Percentiles rank a stretch among this genome's conserved stretches.
Evolutionary conservation across 2,888 invertebrate species (phyloP).

Genomic region (Apodemia duryi): DNA sequence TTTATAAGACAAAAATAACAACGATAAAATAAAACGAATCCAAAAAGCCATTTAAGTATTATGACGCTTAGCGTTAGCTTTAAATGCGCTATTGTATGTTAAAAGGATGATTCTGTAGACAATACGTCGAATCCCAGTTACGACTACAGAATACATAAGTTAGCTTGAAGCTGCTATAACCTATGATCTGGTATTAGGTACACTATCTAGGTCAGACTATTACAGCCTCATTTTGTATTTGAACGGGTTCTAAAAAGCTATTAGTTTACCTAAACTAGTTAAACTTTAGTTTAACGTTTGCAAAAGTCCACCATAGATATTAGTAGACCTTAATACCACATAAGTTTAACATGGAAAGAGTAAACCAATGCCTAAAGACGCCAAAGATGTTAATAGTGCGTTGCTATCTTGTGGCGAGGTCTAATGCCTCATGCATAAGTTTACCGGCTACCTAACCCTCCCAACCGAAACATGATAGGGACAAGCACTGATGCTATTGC

Average conservation of each 20-base stretch:
- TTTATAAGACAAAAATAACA: background rate
- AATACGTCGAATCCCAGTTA: background rate
- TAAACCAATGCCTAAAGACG: too few species aligned
- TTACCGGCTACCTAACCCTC: too few species aligned
- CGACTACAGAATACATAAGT: conserved; percentile 5
- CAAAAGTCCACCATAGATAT: too few species aligned
- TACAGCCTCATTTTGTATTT: conserved; percentile 1
- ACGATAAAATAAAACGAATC: conserved; percentile 1
- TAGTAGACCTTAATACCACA: too few species aligned
- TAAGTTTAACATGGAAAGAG: too few species aligned
- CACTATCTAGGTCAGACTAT: conserved; percentile 2
- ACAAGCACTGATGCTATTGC: too few species aligned
- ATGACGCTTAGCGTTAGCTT: background rate
- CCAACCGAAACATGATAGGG: too few species aligned
- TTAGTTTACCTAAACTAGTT: background rate
- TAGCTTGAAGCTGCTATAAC: conserved; percentile 2
- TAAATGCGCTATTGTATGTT: conserved; percentile 8
- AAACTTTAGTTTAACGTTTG: too few species aligned
- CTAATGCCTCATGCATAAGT: too few species aligned
- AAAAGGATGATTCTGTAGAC: conserved; percentile 7
- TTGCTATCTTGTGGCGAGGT: too few species aligned
- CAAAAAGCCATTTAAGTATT: conserved; percentile 2
- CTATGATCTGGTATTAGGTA: background rate
- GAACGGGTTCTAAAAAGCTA: background rate
- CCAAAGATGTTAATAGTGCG: too few species aligned